Conservation (phyloP, 2,888 invertebrate genomes). For the Argyresthia albistria region DNA sequence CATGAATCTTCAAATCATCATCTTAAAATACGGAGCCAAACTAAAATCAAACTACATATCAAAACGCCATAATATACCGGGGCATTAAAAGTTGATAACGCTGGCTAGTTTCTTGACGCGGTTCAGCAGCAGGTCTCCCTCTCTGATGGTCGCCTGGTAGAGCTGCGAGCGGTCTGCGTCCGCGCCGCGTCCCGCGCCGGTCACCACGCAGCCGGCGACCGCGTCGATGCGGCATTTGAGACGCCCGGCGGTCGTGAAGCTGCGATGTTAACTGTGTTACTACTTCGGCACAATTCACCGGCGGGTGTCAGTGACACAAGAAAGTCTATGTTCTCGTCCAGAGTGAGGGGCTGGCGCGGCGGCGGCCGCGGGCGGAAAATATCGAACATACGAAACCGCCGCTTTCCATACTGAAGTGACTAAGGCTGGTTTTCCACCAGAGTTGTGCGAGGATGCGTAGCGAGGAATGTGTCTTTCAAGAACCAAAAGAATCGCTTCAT, state of each 20-base stretch:
- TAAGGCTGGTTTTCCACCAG: no score
- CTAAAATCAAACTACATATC: not conserved
- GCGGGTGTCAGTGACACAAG: no score
- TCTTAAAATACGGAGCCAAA: not conserved
- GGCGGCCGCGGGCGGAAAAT: no score
- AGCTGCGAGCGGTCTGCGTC: conserved; percentile 74
- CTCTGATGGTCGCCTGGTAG: conserved; percentile 98
- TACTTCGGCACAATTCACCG: not conserved
- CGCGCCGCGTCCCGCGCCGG: conserved; percentile 70
- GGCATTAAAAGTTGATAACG: conserved; percentile 94
- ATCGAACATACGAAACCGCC: no score
- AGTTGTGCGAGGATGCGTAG: no score
- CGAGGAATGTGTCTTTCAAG: no score
- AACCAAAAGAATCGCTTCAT: no score
- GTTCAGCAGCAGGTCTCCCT: conserved; percentile 97
- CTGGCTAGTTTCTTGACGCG: conserved; percentile 98
- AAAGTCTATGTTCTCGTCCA: no score
- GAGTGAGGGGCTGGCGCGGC: no score
- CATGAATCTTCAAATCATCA: not conserved
- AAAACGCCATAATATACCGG: not conserved
- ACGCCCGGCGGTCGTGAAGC: conserved; percentile 97
- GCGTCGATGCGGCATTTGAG: conserved; percentile 98
- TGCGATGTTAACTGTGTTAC: conserved; percentile 20
- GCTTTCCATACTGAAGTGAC: no score
- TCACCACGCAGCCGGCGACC: conserved; percentile 96